Evolutionary conservation across 2,113 vertebrate species (phyloP), one percentile per base, ranked within the genome.

Genomic region (Zosterops lateralis): DNA sequence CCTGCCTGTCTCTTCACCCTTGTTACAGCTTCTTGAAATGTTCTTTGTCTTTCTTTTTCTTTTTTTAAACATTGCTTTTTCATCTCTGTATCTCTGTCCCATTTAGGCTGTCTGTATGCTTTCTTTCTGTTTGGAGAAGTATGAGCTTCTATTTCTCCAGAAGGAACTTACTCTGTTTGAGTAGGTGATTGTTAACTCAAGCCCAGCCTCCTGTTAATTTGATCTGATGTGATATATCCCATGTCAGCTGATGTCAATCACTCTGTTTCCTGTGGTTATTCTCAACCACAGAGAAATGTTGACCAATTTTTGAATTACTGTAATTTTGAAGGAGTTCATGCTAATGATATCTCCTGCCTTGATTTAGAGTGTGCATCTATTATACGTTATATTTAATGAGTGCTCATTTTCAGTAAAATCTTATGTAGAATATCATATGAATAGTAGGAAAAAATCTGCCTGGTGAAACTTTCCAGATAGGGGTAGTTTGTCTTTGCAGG

Each of bases 391-490:
- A 10, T 44, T 95, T 73, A 90, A 51, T 74, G 86, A 83, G 60
- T 92, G 74, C 19, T 96, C 79, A 74, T 93, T 97, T 96, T 95
- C 95, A 96, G 82, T 83, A 94, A 94, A 97, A 93, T 62, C 12
- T 48, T 81, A 28, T 13, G 40, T 67, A 93, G 75, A 79, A 38
- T 85, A 20, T 48, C 17, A 80, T 72, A 83, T 68, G 47, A 79
- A 76, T 81, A 67, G 53, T 38, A 54, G 90, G 67, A 84, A 92
- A 95, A 95, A 92, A 62, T 72, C 67, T 72, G 22, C 45, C 51
- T 73, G 28, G 42, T 84, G 65, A 95, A 95, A 82, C 44, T 62
- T 95, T 83, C 9, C 57, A 84, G 71, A 82, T 47, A 89, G 66
- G 60, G 66, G 60, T 71, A 93, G 38, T 85, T 95, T 93, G 12